Conservation (phyloP, 2,797 vertebrate species). For the Steatocranus sp. region DNA sequence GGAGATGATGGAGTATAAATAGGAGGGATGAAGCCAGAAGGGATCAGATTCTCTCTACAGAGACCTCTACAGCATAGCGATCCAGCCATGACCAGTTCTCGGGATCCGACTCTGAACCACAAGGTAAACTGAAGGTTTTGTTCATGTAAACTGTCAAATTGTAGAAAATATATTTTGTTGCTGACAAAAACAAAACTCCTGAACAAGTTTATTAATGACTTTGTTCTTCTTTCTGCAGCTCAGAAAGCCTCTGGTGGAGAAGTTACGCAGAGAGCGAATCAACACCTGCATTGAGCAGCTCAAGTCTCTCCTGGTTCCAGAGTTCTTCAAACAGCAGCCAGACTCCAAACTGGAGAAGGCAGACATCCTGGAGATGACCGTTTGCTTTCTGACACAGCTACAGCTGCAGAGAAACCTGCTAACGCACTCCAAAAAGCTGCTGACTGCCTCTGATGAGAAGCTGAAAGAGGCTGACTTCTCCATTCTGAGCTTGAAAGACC, state of each 20-base stretch:
- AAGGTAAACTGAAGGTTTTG: constrained; percentile 48
- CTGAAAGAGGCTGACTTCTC: constrained; percentile 30
- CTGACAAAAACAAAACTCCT: neutral
- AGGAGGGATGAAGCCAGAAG: constrained; percentile 44
- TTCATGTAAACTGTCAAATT: neutral
- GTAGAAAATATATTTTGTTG: neutral
- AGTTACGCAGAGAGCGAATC: neutral
- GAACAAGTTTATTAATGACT: constrained; percentile 7
- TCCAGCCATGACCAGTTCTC: constrained; percentile 60
- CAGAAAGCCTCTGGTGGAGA: neutral
- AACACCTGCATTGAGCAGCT: neutral
- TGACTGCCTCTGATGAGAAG: constrained; percentile 32
- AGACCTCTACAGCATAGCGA: constrained; percentile 33
- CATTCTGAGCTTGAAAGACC: constrained; percentile 27
- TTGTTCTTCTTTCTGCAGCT: neutral
- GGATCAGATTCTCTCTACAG: neutral
- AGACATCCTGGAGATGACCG: neutral
- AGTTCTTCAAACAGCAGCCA: neutral
- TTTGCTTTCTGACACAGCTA: neutral
- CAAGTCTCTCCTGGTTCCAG: neutral
- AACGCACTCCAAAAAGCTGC: constrained; percentile 36
- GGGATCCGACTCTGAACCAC: constrained; percentile 54
- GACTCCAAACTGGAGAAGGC: neutral
- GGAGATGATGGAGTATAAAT: constrained; percentile 77
- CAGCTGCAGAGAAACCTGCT: constrained; percentile 10